Evolutionary conservation across 2,888 invertebrate genomes (phyloP).

Genomic region (Tyria jacobaeae): DNA sequence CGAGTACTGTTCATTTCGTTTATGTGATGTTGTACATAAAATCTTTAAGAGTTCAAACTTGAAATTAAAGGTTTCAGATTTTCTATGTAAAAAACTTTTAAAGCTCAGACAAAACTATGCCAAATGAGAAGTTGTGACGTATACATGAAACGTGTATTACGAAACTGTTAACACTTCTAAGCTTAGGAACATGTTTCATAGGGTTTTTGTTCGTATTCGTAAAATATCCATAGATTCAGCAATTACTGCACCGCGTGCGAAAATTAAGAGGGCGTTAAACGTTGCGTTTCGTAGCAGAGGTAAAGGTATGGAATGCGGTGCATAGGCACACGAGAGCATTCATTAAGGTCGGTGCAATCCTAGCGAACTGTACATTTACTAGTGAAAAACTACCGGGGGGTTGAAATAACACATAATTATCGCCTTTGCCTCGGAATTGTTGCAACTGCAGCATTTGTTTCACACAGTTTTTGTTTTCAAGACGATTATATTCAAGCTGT

Average conservation of each 20-base stretch:
- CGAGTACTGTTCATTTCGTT: constrained; percentile 22
- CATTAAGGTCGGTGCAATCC: constrained; percentile 71
- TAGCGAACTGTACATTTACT: constrained; percentile 57
- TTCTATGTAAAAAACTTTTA: not conserved
- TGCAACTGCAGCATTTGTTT: constrained; percentile 44
- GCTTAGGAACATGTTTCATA: constrained; percentile 28
- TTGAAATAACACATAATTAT: constrained; percentile 63
- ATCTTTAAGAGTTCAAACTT: too few relatives aligned
- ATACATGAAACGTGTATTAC: not conserved
- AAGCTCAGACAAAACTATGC: not conserved
- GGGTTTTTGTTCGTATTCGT: constrained; percentile 30
- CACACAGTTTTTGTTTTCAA: constrained; percentile 1
- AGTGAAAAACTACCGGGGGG: constrained; percentile 55
- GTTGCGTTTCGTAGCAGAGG: constrained; percentile 58
- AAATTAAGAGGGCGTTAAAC: constrained; percentile 61
- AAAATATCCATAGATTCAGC: constrained; percentile 47
- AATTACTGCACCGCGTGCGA: constrained; percentile 53
- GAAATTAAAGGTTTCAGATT: too few relatives aligned
- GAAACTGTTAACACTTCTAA: constrained; percentile 10
- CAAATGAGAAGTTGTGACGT: not conserved
- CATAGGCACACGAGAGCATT: constrained; percentile 67
- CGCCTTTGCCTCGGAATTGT: constrained; percentile 42
- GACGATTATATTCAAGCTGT: constrained; percentile 1
- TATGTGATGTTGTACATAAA: not conserved
- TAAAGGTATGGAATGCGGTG: constrained; percentile 52